Base-by-base conservation (phyloP, 2,113 vertebrate genomes). In the Mirounga angustirostris region DNA sequence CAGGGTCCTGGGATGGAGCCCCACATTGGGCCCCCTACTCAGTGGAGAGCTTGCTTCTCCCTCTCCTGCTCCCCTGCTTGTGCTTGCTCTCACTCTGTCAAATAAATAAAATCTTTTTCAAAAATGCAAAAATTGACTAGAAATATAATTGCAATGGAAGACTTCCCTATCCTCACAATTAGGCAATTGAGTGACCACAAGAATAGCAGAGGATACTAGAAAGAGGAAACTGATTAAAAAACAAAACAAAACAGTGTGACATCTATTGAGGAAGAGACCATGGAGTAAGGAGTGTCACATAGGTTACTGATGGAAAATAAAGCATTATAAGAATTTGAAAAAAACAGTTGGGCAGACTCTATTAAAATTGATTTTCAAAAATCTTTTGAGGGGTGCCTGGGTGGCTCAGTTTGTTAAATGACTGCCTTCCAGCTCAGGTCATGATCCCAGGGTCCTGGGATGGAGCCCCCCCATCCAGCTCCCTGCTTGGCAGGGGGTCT, bases 321-420 rank as follows among this genome's bases (percentile, higher is more conserved):
- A 91, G 26, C 15, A 1, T 46, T 46, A 1, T 14, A 89, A 67
- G 8, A 65, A 65, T 52, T 83, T 74, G 22, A 5, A 73, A 93
- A 92, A 91, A 83, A 30, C 22, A 93, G 28, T 36, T 80, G n/a
- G 15, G 9, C 33, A 93, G 8, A 8, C 74, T 58, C 18, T 91
- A 91, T 91, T 88, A 91, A 89, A 97, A 61, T 15, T 84, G 40
- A 91, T 30, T 95, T 91, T 79, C 33, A 80, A 54, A 95, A 73
- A 36, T 90, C 24, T 81, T 96, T 95, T 96, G 36, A 74, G 5
- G 36, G 36, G 71, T 0, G 10, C 69, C 36, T 73, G 5, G 36
- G 69, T 73, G 36, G 21, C 71, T 73, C 46, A 46, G 46, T 46
- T 46, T 46, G 46, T 46, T 46, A 46, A 46, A 46, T 1, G 7